Evolutionary conservation across 2,113 vertebrate genomes (phyloP).

Genomic region (Zosterops lateralis): DNA sequence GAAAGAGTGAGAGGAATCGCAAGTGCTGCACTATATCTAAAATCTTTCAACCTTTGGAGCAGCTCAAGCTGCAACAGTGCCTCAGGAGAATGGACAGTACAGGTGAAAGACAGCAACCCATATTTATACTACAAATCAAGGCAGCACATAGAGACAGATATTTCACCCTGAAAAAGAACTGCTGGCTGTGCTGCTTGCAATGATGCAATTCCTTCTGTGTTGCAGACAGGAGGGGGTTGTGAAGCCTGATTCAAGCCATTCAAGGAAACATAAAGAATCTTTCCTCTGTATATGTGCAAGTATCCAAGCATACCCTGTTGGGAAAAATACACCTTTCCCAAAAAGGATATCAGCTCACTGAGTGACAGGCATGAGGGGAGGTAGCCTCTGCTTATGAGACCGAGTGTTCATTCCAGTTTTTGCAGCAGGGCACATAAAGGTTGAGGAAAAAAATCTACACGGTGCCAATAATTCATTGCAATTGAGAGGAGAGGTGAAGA

Average conservation of each 20-base stretch:
- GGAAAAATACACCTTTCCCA: neutral
- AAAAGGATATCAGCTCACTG: neutral
- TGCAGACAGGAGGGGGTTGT: neutral
- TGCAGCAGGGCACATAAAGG: neutral
- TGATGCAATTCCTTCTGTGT: neutral
- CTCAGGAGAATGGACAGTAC: neutral
- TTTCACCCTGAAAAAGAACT: neutral
- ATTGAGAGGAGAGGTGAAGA: neutral
- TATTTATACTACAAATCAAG: neutral
- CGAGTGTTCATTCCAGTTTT: neutral
- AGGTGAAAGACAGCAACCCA: neutral
- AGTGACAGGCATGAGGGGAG: neutral
- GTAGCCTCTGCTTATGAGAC: neutral
- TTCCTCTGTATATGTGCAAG: neutral
- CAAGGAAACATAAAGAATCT: neutral
- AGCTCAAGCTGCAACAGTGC: neutral
- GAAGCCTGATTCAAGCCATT: neutral
- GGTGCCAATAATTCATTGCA: rapidly evolving
- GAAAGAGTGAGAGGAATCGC: neutral
- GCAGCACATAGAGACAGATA: neutral
- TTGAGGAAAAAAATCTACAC: neutral
- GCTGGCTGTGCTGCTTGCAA: neutral
- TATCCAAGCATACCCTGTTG: rapidly evolving
- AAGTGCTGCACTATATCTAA: neutral
- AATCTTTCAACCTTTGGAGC: neutral